A percentile compares a stretch with the other conserved stretches of the same genome.
These are phyloP conservation scores for Sphenopsis melanotis DNA, from an alignment of 2,797 vertebrate species.

Conservation along the genomic window DNA sequence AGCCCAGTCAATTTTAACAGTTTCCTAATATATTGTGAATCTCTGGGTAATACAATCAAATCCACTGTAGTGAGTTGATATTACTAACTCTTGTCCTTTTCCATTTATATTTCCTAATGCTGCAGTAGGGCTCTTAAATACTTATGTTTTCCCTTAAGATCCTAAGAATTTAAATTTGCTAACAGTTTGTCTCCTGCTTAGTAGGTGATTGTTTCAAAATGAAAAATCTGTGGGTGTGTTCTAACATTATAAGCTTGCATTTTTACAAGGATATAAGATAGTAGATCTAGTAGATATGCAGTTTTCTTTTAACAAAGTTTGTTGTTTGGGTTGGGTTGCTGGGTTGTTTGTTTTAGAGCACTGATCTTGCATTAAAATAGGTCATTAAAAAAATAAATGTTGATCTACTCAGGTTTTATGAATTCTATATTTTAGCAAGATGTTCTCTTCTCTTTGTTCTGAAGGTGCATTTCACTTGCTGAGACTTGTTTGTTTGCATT, in stretches of 20 bases:
- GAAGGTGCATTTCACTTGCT: neutral
- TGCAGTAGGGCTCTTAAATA: conserved; percentile 14
- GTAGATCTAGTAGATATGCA: neutral
- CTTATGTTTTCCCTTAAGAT: conserved; percentile 19
- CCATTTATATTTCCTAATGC: conserved; percentile 23
- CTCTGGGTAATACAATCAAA: conserved; percentile 28
- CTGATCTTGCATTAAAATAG: neutral
- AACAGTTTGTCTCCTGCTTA: conserved; percentile 30
- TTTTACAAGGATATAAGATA: neutral
- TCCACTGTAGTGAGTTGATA: conserved; percentile 30
- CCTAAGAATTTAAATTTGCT: conserved; percentile 50
- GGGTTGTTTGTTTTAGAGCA: neutral
- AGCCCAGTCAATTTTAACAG: conserved; percentile 50
- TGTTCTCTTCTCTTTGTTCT: neutral
- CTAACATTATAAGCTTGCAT: neutral
- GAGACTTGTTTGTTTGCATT: neutral
- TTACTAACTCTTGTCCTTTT: conserved; percentile 47
- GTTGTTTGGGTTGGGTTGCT: neutral
- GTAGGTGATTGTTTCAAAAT: neutral
- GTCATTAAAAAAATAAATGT: neutral
- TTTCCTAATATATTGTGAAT: conserved; percentile 52
- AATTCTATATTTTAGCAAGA: neutral
- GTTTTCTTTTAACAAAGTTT: neutral
- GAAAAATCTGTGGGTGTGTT: neutral
- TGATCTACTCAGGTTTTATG: neutral